These are phyloP conservation scores for Bucco capensis DNA, from an alignment of 2,113 vertebrate genomes.

Conservation along the genomic window DNA sequence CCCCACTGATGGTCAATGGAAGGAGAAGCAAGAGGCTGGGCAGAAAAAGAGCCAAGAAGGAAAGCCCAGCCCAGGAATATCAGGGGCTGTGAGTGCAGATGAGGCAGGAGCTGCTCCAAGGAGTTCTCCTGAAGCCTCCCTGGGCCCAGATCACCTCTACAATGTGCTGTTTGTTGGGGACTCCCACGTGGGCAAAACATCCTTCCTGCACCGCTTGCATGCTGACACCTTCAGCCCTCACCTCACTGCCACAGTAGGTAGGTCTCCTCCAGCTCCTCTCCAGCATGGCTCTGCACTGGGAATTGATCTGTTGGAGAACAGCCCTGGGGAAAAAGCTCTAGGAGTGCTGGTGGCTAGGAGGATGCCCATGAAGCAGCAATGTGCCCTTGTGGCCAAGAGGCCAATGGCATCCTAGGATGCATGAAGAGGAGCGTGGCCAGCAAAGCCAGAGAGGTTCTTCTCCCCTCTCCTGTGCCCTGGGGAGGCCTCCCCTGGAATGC, in stretches of 20 bases:
- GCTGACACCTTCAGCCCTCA: conserved; percentile 70
- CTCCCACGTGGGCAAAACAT: conserved; percentile 89
- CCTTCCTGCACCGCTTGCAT: conserved; percentile 83
- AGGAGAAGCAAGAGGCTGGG: not conserved
- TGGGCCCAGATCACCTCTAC: conserved; percentile 71
- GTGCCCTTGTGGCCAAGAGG: too few relatives aligned
- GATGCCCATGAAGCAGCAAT: too few relatives aligned
- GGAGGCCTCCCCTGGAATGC: too few relatives aligned
- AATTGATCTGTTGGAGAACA: too few relatives aligned
- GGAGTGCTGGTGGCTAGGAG: too few relatives aligned
- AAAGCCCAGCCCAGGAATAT: not conserved
- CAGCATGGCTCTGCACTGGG: too few relatives aligned
- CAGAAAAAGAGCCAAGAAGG: not conserved
- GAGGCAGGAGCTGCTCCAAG: not conserved
- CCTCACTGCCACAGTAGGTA: conserved; percentile 83
- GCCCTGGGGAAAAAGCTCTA: too few relatives aligned
- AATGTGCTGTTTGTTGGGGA: conserved; percentile 88
- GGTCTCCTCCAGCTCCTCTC: too few relatives aligned
- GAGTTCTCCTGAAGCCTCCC: not conserved
- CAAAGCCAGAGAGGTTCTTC: too few relatives aligned
- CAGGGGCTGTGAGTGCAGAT: not conserved
- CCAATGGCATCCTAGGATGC: too few relatives aligned
- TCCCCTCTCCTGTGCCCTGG: too few relatives aligned
- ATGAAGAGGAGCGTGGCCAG: too few relatives aligned
- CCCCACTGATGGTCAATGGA: rapidly evolving